Percentiles rank a stretch among this genome's conserved stretches.
Conservation (phyloP, 2,113 vertebrate genomes). For the Indicator maculatus region DNA sequence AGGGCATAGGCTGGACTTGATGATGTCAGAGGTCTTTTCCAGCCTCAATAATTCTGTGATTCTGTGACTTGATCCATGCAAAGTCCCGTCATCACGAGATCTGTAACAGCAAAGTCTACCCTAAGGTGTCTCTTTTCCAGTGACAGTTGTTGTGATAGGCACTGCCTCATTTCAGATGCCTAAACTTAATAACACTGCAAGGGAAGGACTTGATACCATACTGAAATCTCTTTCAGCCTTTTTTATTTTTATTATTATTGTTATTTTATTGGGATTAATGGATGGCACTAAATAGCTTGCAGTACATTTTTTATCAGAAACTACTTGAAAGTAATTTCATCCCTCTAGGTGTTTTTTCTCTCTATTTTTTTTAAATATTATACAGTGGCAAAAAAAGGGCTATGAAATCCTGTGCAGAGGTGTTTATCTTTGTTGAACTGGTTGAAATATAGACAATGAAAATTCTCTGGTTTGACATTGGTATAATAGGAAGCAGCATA, state of each 20-base stretch:
- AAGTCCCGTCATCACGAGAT: not conserved
- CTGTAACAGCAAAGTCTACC: not conserved
- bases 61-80: not conserved
- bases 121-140: not conserved
- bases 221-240: not conserved
- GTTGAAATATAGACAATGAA: conserved; percentile 47
- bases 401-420: conserved; percentile 12
- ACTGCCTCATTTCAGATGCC: not conserved
- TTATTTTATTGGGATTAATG: not conserved
- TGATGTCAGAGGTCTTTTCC: no score
- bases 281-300: not conserved
- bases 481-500: conserved; percentile 48
- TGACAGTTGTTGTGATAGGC: not conserved
- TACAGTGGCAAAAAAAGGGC: not conserved
- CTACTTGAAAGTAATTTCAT: conserved; percentile 23
- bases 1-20: no score
- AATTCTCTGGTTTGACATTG: not conserved
- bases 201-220: not conserved
- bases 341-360: not conserved
- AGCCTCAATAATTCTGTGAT: no score
- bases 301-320: conserved; percentile 16
- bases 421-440: conserved; percentile 52
- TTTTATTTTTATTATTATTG: not conserved
- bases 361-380: not conserved
- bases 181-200: not conserved